Percentiles rank a stretch among this genome's conserved stretches.
These are phyloP conservation scores for Rhinogobio ventralis DNA, from an alignment of 2,797 vertebrate genomes.

Conservation along the genomic window DNA sequence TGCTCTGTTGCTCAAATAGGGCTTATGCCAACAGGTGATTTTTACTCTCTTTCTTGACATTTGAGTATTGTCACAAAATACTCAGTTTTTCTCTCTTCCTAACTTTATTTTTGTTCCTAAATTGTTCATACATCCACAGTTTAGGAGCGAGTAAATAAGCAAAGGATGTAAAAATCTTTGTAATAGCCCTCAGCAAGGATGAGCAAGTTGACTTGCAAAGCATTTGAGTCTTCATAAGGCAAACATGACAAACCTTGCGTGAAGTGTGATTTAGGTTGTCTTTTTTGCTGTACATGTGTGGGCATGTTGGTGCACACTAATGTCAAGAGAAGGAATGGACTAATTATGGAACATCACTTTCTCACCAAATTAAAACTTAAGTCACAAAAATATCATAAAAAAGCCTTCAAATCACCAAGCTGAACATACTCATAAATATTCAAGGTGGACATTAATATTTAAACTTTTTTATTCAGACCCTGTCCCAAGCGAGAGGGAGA, in stretches of 20 bases:
- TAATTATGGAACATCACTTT: constrained; percentile 29
- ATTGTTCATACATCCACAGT: neutral
- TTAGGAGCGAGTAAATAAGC: neutral
- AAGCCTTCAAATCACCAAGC: constrained; percentile 21
- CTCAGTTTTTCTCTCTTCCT: neutral
- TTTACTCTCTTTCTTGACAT: constrained; percentile 69
- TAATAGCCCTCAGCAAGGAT: constrained; percentile 14
- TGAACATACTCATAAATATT: constrained; percentile 64
- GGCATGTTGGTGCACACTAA: neutral
- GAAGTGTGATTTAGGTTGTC: constrained; percentile 12
- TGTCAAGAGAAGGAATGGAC: neutral
- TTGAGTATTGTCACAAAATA: too few relatives aligned
- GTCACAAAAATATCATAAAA: neutral
- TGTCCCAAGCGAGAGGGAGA: neutral
- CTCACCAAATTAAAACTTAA: neutral
- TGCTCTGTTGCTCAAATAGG: constrained; percentile 57
- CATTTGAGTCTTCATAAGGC: constrained; percentile 13
- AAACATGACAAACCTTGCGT: constrained; percentile 3
- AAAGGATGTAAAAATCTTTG: neutral
- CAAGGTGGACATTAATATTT: constrained; percentile 60
- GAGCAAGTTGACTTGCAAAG: constrained; percentile 29
- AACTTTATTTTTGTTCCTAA: neutral
- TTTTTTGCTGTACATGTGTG: constrained; percentile 21
- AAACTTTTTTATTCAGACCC: constrained; percentile 40
- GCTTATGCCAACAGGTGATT: constrained; percentile 57